phyloP scores from a whole-genome alignment of 1,140 invertebrate species.

The Plutomurus gul region DNA sequence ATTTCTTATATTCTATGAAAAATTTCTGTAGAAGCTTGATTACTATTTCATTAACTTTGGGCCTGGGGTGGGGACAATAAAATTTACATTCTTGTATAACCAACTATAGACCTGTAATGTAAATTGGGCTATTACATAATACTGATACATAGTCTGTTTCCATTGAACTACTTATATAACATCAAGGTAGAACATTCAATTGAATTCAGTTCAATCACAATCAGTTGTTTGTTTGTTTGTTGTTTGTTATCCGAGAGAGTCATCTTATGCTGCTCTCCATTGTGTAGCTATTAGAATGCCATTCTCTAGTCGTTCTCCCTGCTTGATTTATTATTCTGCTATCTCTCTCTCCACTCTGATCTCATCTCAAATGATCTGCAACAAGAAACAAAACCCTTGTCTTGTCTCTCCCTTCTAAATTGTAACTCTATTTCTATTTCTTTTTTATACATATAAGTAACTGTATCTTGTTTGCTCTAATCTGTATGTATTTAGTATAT shows the following conservation, averaged over 20 bases:
- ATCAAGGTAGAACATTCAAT: neutral
- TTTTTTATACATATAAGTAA: no score
- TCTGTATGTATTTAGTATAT: no score
- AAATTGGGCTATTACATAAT: no score
- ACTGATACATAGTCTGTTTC: no score
- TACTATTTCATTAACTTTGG: no score
- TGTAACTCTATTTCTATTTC: constrained; percentile 18
- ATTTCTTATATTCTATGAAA: no score
- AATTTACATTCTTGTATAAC: no score
- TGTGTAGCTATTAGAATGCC: constrained; percentile 20
- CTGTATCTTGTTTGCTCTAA: no score
- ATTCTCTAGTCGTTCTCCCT: constrained; percentile 1
- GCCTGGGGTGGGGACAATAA: no score
- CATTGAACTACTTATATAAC: no score
- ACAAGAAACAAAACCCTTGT: constrained; percentile 24
- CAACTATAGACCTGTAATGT: no score
- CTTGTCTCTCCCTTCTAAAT: neutral
- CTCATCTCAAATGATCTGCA: neutral
- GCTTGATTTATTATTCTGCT: neutral
- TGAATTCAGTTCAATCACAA: neutral
- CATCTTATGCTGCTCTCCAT: neutral
- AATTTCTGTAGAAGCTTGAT: no score
- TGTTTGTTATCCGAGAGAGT: constrained; percentile 9
- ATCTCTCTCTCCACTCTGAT: neutral
- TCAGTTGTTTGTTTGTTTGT: constrained; percentile 7